A percentile compares a stretch with the other conserved stretches of the same genome.
phyloP scores from a whole-genome alignment of 2,113 vertebrate species.

The Bos javanicus region DNA sequence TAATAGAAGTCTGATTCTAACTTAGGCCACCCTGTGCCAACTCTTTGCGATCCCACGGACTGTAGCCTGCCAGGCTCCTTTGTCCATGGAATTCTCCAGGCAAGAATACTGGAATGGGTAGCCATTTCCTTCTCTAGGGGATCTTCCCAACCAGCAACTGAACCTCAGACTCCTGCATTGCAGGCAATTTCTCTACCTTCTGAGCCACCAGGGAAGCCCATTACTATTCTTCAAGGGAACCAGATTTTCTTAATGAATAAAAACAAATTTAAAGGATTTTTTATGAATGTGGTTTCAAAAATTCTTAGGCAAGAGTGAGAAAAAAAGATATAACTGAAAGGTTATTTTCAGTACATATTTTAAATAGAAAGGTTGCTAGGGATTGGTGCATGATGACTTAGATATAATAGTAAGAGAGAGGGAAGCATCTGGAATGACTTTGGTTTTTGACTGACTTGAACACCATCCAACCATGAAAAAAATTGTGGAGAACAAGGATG shows the following conservation, averaged over 20 bases:
- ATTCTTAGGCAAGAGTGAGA: background rate
- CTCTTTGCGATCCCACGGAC: background rate
- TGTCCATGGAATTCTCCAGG: background rate
- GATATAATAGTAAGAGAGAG: background rate
- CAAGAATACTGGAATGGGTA: background rate
- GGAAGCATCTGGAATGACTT: background rate
- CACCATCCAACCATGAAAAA: background rate
- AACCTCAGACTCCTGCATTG: background rate
- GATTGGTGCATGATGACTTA: background rate
- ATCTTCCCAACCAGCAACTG: background rate
- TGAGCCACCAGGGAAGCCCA: background rate
- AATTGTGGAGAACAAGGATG: background rate
- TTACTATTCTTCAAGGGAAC: background rate
- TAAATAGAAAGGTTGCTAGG: background rate
- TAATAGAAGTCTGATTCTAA: background rate
- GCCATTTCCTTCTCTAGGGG: background rate
- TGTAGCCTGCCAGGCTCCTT: accelerated
- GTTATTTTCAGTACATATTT: background rate
- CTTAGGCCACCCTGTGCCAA: background rate
- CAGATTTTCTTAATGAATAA: background rate
- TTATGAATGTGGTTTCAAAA: background rate
- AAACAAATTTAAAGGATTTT: background rate
- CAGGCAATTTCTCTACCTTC: background rate
- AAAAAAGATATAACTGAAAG: background rate
- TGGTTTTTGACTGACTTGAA: background rate